Base-by-base conservation (phyloP, 2,888 invertebrate genomes). In the Limnephilus marmoratus region DNA sequence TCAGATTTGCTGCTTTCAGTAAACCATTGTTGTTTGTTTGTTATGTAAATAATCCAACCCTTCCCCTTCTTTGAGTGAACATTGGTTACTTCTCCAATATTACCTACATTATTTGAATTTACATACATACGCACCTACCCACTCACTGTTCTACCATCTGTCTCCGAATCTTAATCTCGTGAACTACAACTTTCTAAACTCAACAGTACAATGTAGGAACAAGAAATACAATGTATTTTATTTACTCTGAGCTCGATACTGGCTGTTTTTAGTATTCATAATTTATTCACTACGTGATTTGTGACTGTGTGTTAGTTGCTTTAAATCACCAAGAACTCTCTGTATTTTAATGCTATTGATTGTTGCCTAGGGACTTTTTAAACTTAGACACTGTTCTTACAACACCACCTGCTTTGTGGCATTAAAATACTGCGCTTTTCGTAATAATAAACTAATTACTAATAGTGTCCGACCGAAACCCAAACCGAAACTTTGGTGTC, bases 161-260 rank as follows among this genome's bases (percentile, higher is more conserved):
- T 68, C 24, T n/a, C 68, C n/a, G 0, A n/a, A 68, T 68, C 68
- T 68, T 24, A 68, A n/a, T 68, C 68, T 68, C 68, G 24, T 68
- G 68, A 68, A 68, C 68, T 68, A 68, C 68, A 68, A 68, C 68
- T 68, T 68, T 68, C 68, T 68, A 68, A 68, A 68, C 68, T 68
- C 68, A 31, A 31, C 31, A 9, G 68, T 68, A 68, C 68, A 68
- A 68, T 68, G 68, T 68, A 68, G 68, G n/a, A 68, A 68, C 68
- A 24, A 68, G 68, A 68, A 68, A 68, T 9, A 68, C 53, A 18
- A 24, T 68, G 18, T 68, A 24, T 24, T 68, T 45, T 68, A 68
- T 68, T 68, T 68, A 68, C 68, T 68, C 24, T 68, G 68, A n/a
- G n/a, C 68, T 68, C 68, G 24, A 68, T 68, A 68, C 24, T 68